phyloP scores from a whole-genome alignment of 2,888 invertebrate species.

The Oligia latruncula region DNA sequence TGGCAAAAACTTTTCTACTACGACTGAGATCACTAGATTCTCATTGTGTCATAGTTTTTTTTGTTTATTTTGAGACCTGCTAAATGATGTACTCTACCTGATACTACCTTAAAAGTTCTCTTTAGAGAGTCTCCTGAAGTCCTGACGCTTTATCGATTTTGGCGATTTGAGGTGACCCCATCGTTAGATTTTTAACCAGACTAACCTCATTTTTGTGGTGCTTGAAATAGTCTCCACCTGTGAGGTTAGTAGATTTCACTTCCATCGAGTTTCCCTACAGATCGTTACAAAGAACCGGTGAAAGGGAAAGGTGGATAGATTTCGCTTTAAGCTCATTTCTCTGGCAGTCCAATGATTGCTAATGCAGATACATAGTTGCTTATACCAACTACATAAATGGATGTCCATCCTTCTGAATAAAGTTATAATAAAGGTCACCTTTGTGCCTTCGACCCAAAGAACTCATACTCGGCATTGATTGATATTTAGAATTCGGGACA shows the following conservation, averaged over 20 bases:
- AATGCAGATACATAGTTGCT: constrained; percentile 23
- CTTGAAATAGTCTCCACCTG: neutral
- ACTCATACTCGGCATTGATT: neutral
- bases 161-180: neutral
- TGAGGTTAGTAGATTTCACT: neutral
- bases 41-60: constrained; percentile 16
- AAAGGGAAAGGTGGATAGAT: constrained; percentile 46
- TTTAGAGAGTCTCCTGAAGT: neutral
- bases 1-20: constrained; percentile 23
- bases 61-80: constrained; percentile 7
- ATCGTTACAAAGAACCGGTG: constrained; percentile 31
- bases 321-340: constrained; percentile 19
- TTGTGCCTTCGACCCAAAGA: neutral
- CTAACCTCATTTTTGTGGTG: neutral
- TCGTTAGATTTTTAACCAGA: neutral
- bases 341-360: constrained; percentile 5
- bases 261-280: constrained; percentile 19
- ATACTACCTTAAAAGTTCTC: neutral
- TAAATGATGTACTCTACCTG: neutral
- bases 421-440: constrained; percentile 17
- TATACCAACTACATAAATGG: neutral
- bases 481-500: constrained; percentile 5
- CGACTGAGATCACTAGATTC: constrained; percentile 1
- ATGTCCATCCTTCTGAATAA: neutral
- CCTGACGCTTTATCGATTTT: neutral